Evolutionary conservation across 2,113 vertebrate species (phyloP), one percentile per base, ranked within the genome.

Genomic region (Plecturocebus donacophilus): DNA sequence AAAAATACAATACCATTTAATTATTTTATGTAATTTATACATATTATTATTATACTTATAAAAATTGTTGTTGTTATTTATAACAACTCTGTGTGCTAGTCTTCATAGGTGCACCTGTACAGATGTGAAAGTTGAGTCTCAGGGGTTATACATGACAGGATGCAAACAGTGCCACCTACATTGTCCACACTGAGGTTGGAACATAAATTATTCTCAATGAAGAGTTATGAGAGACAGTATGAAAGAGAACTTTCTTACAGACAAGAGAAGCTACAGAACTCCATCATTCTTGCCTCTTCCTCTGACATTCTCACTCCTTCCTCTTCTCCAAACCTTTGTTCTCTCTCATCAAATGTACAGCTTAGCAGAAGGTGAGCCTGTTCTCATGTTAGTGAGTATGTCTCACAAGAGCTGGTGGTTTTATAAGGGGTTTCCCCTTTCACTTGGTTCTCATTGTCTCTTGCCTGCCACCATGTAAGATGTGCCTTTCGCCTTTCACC

Each of bases 171-270:
- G 1, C 20, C 12, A 9, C 25, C 11, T 25, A 2, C 38, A 19
- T 19, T 64, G 27, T 64, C 42, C 47, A 6, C 3, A 56, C n/a
- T 14, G 11, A 87, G 20, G 4, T 21, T 54, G 20, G n/a, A 35
- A 23, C 42, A 25, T 4, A 35, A 10, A 14, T 6, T 35, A 20
- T 61, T 71, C 89, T 80, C 27, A 64, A 8, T n/a, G 2, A n/a
- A 66, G 40, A 40, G 5, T 35, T 30, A 2, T n/a, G 49, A 42
- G 0, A 5, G 30, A 25, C 1, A n/a, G 8, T 7, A 45, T 3
- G n/a, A 6, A 35, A 16, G 35, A 38, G 81, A 7, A 2, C n/a
- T 9, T 0, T 6, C 0, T 6, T 6, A 6, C 12, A 27, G 11
- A 2, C 2, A 1, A 21, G 47, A 23, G 56, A 5, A 30, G 16